phyloP scores from a whole-genome alignment of 2,797 vertebrate genomes.

The Lepilemur ruficaudatus region DNA sequence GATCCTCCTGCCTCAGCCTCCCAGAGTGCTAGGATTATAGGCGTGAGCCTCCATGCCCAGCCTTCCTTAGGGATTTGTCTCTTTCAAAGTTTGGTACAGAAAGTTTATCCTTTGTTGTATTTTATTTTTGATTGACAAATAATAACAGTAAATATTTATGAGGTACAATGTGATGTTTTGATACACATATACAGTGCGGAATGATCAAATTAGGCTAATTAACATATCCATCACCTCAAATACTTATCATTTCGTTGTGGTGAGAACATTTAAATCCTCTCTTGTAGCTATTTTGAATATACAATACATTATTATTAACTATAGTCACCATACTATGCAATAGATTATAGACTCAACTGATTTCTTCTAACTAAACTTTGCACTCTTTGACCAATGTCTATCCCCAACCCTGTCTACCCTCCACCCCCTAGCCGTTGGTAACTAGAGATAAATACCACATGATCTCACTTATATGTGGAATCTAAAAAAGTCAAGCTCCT shows the following conservation, averaged over 20 bases:
- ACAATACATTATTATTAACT: neutral
- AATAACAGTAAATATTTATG: neutral
- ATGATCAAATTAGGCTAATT: neutral
- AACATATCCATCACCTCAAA: neutral
- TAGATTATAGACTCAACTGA: neutral
- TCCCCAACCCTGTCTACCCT: too few relatives aligned
- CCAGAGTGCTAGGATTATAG: too few relatives aligned
- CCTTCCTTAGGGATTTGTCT: neutral
- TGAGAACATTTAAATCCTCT: neutral
- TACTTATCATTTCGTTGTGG: neutral
- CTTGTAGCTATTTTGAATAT: neutral
- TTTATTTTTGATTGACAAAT: neutral
- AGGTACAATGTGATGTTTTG: neutral
- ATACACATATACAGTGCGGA: neutral
- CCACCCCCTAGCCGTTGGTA: neutral
- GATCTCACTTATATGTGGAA: neutral
- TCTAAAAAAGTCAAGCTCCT: neutral
- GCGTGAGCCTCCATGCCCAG: accelerated
- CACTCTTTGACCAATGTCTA: neutral
- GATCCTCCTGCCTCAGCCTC: too few relatives aligned
- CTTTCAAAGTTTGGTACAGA: neutral
- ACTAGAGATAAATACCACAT: neutral
- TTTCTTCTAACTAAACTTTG: neutral
- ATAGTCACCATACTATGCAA: neutral
- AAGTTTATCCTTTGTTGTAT: neutral